Evolutionary conservation across 1,140 invertebrate genomes (phyloP).

Genomic region (Micrasema minimum): DNA sequence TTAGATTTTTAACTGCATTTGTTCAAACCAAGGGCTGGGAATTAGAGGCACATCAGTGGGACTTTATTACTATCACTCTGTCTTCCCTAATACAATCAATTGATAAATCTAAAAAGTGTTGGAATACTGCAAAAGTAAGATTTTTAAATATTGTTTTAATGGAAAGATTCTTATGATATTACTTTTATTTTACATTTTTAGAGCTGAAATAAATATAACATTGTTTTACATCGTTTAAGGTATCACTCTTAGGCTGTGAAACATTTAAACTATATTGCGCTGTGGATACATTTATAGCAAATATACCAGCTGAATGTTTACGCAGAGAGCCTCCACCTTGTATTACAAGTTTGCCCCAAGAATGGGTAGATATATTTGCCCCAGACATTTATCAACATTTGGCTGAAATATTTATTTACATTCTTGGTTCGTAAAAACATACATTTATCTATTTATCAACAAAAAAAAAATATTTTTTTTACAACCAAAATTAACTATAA

Average conservation of each 20-base stretch:
- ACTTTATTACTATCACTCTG: slow-evolving; percentile 49
- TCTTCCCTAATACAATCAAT: slow-evolving; percentile 49
- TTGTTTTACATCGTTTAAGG: slow-evolving; percentile 39
- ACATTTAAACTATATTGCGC: slow-evolving; percentile 44
- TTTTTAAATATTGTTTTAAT: no score
- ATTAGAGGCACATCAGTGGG: slow-evolving; percentile 47
- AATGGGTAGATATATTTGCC: slow-evolving; percentile 58
- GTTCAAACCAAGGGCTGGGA: slow-evolving; percentile 44
- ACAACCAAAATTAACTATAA: no score
- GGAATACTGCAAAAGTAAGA: slow-evolving; percentile 45
- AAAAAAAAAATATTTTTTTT: no score
- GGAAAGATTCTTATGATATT: no score
- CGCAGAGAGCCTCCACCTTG: slow-evolving; percentile 35
- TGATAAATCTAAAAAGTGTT: slow-evolving; percentile 44
- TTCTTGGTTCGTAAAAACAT: slow-evolving; percentile 39
- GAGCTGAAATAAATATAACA: no score
- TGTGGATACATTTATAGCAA: slow-evolving; percentile 48
- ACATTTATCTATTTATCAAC: no score
- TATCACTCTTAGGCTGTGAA: slow-evolving; percentile 41
- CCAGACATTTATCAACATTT: slow-evolving; percentile 56
- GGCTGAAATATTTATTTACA: slow-evolving; percentile 54
- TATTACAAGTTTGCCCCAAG: slow-evolving; percentile 55
- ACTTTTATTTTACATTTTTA: no score
- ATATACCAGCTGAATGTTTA: slow-evolving; percentile 41
- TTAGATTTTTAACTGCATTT: slow-evolving; percentile 41